Evolutionary conservation across 2,888 invertebrate species (phyloP).

Genomic region (Lepeophtheirus nordmannii): DNA sequence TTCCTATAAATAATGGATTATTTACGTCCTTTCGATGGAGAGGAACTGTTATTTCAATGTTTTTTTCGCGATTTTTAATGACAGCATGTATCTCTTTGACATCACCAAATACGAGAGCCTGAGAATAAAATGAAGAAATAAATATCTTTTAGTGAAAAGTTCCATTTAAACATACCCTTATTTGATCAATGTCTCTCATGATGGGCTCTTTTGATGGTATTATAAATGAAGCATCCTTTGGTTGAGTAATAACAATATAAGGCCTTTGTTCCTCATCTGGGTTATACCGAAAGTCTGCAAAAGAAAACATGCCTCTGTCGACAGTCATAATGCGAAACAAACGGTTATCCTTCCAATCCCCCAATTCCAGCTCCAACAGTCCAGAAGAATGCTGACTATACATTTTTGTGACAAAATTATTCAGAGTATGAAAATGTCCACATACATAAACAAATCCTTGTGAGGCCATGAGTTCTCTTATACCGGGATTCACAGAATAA

Average conservation of each 20-base stretch:
- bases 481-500: conserved; percentile 39
- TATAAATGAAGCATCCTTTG: conserved; percentile 61
- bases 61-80: background rate
- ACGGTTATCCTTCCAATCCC: conserved; percentile 81
- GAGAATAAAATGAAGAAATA: background rate
- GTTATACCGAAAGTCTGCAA: conserved; percentile 56
- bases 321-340: conserved; percentile 64
- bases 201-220: conserved; percentile 59
- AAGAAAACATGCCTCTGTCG: conserved; percentile 74
- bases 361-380: conserved; percentile 68
- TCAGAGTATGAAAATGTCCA: conserved; percentile 74
- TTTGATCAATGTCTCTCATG: conserved; percentile 31
- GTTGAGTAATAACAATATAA: conserved; percentile 66
- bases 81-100: background rate
- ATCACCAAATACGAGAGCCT: background rate
- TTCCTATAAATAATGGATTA: background rate
- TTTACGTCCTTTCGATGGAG: background rate
- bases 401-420: conserved; percentile 62
- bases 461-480: conserved; percentile 41
- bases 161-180: background rate
- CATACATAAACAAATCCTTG: conserved; percentile 60
- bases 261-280: conserved; percentile 48
- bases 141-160: too few species aligned
- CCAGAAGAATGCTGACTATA: conserved; percentile 68
- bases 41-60: background rate